A percentile compares a stretch with the other conserved stretches of the same genome.
Conservation (phyloP, 2,888 invertebrate species). For the Molorchus minor region DNA sequence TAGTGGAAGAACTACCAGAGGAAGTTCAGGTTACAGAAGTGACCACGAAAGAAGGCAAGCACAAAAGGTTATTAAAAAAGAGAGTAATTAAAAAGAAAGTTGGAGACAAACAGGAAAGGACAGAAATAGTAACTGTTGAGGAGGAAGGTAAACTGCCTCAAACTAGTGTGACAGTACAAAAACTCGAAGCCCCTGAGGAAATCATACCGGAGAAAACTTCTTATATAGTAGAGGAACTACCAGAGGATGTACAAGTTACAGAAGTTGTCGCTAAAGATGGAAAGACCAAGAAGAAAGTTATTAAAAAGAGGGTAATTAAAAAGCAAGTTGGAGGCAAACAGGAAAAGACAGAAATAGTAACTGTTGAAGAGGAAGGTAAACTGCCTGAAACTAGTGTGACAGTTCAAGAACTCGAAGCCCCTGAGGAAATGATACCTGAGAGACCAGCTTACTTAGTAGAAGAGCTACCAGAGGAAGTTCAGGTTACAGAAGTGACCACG, state of each 20-base stretch:
- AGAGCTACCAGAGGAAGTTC: constrained; percentile 45
- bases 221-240: constrained; percentile 49
- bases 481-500: constrained; percentile 54
- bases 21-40: constrained; percentile 52
- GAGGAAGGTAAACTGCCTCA: constrained; percentile 56
- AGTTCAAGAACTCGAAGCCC: constrained; percentile 51
- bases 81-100: constrained; percentile 59
- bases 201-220: too few relatives aligned
- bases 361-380: constrained; percentile 52
- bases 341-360: constrained; percentile 61
- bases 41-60: constrained; percentile 53
- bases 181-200: constrained; percentile 48
- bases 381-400: constrained; percentile 52
- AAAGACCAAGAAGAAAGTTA: constrained; percentile 54
- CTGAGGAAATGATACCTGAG: constrained; percentile 59
- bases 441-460: constrained; percentile 58
- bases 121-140: constrained; percentile 59
- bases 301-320: constrained; percentile 55
- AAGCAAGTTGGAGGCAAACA: constrained; percentile 61
- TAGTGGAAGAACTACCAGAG: constrained; percentile 49
- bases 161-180: constrained; percentile 48
- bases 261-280: constrained; percentile 56
- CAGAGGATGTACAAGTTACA: constrained; percentile 47
- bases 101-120: constrained; percentile 56
- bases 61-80: too few relatives aligned